Base-by-base conservation (phyloP, 2,797 vertebrate genomes). In the Poecilia velifera region DNA sequence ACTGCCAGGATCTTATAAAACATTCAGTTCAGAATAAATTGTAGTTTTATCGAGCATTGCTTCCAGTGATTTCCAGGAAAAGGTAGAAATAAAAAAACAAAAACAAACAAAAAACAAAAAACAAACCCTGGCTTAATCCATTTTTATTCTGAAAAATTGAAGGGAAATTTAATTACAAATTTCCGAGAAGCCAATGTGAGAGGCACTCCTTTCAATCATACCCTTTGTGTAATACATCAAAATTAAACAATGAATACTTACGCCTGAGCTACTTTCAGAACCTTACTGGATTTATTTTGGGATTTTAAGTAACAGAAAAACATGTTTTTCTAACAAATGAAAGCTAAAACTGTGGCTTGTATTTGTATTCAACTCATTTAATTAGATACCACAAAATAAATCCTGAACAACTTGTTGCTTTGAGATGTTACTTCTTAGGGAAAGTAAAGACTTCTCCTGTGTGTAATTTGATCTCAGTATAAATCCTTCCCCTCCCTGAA, bases 101-200 rank as follows among this genome's bases (percentile, higher is more conserved):
- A 71, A 9, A 25, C 2, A 18, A 39, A 39, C 34, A 57, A 73
- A 62, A 73, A 25, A n/a, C 31, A 31, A 31, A 31, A 31, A 31
- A 31, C 31, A 31, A 31, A 31, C 46, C 76, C 51, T 14, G 43
- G 80, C 57, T 18, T 36, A 20, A 28, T 43, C 34, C 62, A 76
- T 72, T 86, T 86, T 86, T 77, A 77, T 59, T 72, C 41, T 22
- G 43, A 68, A 87, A 87, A 77, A 81, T 84, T 86, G 57, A 43
- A 71, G 36, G 45, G 10, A 74, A 78, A 84, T 79, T 80, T 57
- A 78, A 78, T 87, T 77, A 79, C 70, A 72, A 76, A 78, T 76
- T 81, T 81, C 77, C 68, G 74, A 10, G 76, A 45, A 79, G 74
- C 66, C 82, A 82, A 80, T 82, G 55, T 81, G 57, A n/a, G 80